Evolutionary conservation across 2,797 vertebrate genomes (phyloP).

Genomic region (Coregonus ussuriensis): DNA sequence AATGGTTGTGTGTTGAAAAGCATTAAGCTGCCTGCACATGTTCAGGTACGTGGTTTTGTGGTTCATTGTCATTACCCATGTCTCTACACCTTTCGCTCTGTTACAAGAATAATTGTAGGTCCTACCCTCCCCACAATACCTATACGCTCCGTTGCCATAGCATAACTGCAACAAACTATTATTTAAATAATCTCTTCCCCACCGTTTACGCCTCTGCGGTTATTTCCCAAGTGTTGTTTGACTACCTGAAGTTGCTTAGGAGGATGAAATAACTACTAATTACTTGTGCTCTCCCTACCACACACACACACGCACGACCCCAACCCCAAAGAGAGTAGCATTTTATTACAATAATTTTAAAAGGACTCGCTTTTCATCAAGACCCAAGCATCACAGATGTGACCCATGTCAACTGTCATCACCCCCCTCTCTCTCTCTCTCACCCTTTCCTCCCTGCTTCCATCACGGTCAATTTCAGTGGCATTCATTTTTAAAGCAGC

Average conservation of each 20-base stretch:
- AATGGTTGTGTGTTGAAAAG: constrained; percentile 1
- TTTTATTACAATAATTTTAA: constrained; percentile 78
- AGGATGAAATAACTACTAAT: constrained; percentile 14
- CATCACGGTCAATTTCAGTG: constrained; percentile 58
- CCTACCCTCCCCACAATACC: constrained; percentile 8
- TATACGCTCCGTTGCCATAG: constrained; percentile 21
- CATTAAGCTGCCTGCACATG: not conserved
- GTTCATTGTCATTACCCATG: not conserved
- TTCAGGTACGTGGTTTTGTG: too few species aligned
- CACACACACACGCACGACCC: constrained; percentile 7
- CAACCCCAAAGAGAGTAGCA: constrained; percentile 43
- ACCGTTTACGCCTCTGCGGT: constrained; percentile 13
- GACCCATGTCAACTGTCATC: constrained; percentile 54
- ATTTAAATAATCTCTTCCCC: constrained; percentile 12
- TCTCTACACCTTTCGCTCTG: not conserved
- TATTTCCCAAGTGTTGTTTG: constrained; percentile 5
- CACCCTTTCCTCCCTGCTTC: constrained; percentile 4
- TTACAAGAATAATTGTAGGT: constrained; percentile 6
- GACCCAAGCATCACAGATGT: constrained; percentile 71
- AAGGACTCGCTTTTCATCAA: constrained; percentile 66
- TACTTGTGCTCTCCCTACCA: not conserved
- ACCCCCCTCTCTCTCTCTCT: constrained; percentile 17
- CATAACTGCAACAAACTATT: constrained; percentile 13
- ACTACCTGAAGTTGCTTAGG: constrained; percentile 1
- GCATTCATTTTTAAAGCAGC: constrained; percentile 73